Evolutionary conservation across 2,113 vertebrate genomes (phyloP).

Genomic region (Bungarus multicinctus): DNA sequence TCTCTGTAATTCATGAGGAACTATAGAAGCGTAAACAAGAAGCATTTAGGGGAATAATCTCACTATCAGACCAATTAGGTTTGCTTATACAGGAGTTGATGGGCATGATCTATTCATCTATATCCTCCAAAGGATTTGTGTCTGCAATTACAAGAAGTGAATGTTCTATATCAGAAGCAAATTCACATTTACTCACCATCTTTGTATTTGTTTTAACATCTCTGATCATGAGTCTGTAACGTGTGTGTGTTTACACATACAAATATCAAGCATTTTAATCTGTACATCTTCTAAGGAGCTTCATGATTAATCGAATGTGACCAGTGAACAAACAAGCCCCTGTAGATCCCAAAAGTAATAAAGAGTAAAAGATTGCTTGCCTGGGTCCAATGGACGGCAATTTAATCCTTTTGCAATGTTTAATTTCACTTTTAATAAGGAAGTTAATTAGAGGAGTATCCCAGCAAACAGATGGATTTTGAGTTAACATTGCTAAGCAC

Average conservation of each 20-base stretch:
- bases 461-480: background rate
- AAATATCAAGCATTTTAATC: background rate
- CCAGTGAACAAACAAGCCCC: background rate
- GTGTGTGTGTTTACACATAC: background rate
- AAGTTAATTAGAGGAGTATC: background rate
- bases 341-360: background rate
- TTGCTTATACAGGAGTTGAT: background rate
- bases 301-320: background rate
- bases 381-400: background rate
- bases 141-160: background rate
- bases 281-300: background rate
- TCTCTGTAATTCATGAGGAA: background rate
- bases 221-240: background rate
- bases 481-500: background rate
- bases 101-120: background rate
- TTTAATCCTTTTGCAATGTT: background rate
- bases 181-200: background rate
- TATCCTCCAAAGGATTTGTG: background rate
- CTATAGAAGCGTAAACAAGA: background rate
- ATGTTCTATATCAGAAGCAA: background rate
- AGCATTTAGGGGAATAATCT: background rate
- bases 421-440: background rate
- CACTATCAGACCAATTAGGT: background rate
- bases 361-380: background rate
- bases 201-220: background rate